Conservation (phyloP, 1,140 invertebrate species). For the Drosophila mauritiana region DNA sequence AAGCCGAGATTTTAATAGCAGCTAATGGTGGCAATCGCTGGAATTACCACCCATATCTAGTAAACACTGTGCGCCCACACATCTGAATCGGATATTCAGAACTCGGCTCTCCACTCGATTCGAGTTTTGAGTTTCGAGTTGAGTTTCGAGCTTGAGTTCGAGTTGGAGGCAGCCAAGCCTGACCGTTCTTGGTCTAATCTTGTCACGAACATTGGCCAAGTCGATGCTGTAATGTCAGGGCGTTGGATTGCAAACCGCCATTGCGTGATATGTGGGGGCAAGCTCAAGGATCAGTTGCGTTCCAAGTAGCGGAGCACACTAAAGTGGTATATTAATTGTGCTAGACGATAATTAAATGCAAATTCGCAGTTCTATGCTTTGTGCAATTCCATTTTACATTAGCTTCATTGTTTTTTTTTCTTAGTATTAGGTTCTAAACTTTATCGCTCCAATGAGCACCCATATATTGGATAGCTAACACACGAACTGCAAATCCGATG, state of each 20-base stretch:
- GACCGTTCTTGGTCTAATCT: slow-evolving; percentile 67
- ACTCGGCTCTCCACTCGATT: too few species aligned
- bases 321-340: slow-evolving; percentile 13
- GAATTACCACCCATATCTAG: neutral
- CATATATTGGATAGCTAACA: slow-evolving; percentile 1
- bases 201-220: slow-evolving; percentile 58
- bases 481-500: slow-evolving; percentile 5
- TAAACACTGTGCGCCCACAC: neutral
- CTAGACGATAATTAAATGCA: slow-evolving; percentile 58
- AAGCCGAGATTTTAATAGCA: neutral
- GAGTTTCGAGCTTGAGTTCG: neutral
- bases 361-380: slow-evolving; percentile 29
- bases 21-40: neutral
- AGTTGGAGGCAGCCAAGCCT: slow-evolving; percentile 36
- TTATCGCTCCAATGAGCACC: slow-evolving; percentile 45
- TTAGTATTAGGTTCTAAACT: slow-evolving; percentile 15
- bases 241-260: slow-evolving; percentile 11
- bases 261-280: slow-evolving; percentile 10
- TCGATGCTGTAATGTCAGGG: slow-evolving; percentile 27
- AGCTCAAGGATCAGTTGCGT: neutral
- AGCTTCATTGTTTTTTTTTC: slow-evolving; percentile 19
- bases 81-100: slow-evolving; percentile 1
- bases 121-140: too few species aligned
- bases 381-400: slow-evolving; percentile 19
- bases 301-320: neutral